A percentile compares a stretch with the other conserved stretches of the same genome.
Evolutionary conservation across 2,797 vertebrate species (phyloP).

Genomic region (Peromyscus nudipes): DNA sequence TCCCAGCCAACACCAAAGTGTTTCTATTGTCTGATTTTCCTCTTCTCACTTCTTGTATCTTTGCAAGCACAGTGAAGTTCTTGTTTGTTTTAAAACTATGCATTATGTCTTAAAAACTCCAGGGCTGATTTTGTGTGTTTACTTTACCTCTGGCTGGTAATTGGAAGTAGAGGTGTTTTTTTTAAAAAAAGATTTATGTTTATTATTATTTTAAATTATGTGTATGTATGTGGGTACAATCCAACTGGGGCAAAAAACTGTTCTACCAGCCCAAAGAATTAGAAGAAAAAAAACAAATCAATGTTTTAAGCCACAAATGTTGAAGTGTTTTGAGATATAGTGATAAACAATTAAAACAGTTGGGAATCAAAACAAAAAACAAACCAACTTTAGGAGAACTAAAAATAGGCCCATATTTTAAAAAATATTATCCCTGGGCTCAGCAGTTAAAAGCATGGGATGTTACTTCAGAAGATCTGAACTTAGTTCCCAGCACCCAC

Average conservation of each 20-base stretch:
- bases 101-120: neutral
- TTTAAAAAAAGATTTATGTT: neutral
- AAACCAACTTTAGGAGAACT: neutral
- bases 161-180: neutral
- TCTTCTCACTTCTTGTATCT: neutral
- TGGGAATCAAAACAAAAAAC: neutral
- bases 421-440: neutral
- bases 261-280: neutral
- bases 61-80: neutral
- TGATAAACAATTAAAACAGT: neutral
- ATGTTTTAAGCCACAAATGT: constrained; percentile 11
- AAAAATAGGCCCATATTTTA: neutral
- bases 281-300: neutral
- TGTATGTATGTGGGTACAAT: neutral
- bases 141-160: neutral
- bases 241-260: neutral
- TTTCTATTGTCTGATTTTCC: neutral
- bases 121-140: neutral
- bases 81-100: neutral
- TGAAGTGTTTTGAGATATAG: constrained; percentile 1
- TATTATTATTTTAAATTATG: neutral
- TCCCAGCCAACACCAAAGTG: neutral
- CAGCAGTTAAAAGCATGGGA: neutral
- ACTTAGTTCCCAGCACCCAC: neutral
- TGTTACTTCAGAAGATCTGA: neutral